Percentiles rank a stretch among this genome's conserved stretches.
Evolutionary conservation across 2,113 vertebrate genomes (phyloP).

Genomic region (Ictidomys tridecemlineatus): DNA sequence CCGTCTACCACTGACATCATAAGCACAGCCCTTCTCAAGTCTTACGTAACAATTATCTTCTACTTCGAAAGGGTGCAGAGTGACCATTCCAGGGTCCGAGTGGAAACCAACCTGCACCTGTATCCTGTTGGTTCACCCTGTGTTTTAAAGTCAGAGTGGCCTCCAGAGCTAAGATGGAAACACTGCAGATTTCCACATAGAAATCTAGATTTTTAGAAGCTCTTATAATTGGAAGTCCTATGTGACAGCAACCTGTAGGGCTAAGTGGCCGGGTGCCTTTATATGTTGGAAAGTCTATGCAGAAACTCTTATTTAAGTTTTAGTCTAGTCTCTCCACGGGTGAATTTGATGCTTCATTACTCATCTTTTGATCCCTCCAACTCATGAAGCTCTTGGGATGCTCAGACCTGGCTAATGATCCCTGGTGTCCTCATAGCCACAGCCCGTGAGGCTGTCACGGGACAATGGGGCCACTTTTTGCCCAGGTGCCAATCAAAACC

Average conservation of each 20-base stretch:
- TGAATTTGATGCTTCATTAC: too few relatives aligned
- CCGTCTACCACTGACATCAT: too few relatives aligned
- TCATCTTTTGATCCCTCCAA: not conserved
- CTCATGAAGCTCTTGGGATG: too few relatives aligned
- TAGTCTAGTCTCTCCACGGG: not conserved
- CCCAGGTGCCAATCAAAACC: rapidly evolving
- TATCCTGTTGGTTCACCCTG: not conserved
- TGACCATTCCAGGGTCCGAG: too few relatives aligned
- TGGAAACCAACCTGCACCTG: too few relatives aligned
- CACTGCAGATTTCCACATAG: not conserved
- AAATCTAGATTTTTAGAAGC: not conserved
- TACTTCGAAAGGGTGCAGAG: not conserved
- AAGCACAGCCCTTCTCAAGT: not conserved
- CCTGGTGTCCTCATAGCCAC: rapidly evolving
- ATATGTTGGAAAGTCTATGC: rapidly evolving
- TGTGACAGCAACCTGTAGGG: rapidly evolving
- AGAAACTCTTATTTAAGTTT: not conserved
- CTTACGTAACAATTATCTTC: not conserved
- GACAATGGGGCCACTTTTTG: rapidly evolving
- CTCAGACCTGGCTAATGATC: not conserved
- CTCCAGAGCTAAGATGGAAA: not conserved
- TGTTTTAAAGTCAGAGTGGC: not conserved
- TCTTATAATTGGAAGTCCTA: not conserved
- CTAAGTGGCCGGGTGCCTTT: not conserved
- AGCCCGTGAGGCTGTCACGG: rapidly evolving